Base-by-base conservation (phyloP, 92 coral and sea anemone genomes). In the Actinostola sp. region DNA sequence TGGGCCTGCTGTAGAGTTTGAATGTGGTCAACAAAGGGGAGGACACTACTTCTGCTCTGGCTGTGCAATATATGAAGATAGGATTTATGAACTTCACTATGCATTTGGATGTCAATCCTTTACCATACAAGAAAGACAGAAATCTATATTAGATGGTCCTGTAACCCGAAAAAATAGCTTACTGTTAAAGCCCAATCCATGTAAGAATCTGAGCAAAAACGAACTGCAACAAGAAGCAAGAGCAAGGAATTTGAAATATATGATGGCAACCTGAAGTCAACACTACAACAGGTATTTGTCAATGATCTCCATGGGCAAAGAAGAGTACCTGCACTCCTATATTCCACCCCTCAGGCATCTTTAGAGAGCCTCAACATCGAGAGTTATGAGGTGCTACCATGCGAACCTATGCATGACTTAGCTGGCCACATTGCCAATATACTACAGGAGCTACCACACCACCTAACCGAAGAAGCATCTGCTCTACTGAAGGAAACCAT, bases 401-500 rank as follows among this genome's bases (percentile, higher is more conserved):
- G 73, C 20, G 82, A 81, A 34, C 86, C 86, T 13, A 69, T 81
- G 53, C 82, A 81, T 17, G 72, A 79, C 46, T 15, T 80, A n/a
- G 76, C 77, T 13, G 67, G 58, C 33, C 84, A 80, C 60, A 72
- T 72, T 14, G 73, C 31, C 31, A 41, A 41, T 12, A 14, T 80
- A 0, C 44, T 81, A 26, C 34, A 64, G 31, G 86, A 73, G 39
- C 63, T 73, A 25, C 86, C 81, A 30, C 36, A 49, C 13, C 81
- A 81, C 54, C 33, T 65, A 29, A 31, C 82, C 4, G 21, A 48
- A 39, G 53, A 67, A 11, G 87, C 54, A 49, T 74, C 76, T 13
- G 36, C 26, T 6, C 61, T 54, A 19, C 21, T 81, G 15, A 54
- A 75, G 27, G 60, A 45, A 23, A 60, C 60, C 56, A 41, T 66